Conservation (phyloP, 2,888 invertebrate species). For the Plagodis dolabraria region DNA sequence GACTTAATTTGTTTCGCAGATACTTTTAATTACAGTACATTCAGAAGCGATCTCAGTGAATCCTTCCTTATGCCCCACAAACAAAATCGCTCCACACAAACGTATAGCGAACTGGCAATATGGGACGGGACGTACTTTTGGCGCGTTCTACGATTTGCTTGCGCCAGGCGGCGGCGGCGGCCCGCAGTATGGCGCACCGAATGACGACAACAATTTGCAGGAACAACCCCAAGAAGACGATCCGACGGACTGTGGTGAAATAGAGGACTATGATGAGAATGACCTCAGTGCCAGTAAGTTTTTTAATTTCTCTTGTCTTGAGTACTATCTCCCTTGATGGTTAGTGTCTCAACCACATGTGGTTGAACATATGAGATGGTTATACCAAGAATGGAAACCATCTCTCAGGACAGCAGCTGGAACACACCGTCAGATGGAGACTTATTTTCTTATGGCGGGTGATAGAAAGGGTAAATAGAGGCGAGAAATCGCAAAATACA, state of each 20-base stretch:
- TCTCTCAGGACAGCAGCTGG: too few species aligned
- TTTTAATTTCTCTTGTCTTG: slow-evolving; percentile 5
- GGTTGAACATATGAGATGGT: too few species aligned
- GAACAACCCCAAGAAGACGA: slow-evolving; percentile 69
- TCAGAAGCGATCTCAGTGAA: slow-evolving; percentile 64
- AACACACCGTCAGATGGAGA: too few species aligned
- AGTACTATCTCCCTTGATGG: neutral
- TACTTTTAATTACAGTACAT: slow-evolving; percentile 44
- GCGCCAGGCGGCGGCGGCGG: slow-evolving; percentile 50
- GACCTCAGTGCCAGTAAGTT: slow-evolving; percentile 72
- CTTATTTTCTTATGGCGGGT: too few species aligned
- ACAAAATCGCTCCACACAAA: slow-evolving; percentile 74
- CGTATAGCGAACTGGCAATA: slow-evolving; percentile 47
- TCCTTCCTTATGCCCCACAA: slow-evolving; percentile 70
- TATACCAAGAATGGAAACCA: too few species aligned
- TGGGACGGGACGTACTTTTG: slow-evolving; percentile 61
- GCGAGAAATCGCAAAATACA: too few species aligned
- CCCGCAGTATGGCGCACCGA: slow-evolving; percentile 40
- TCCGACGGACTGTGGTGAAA: slow-evolving; percentile 72
- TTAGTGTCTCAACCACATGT: too few species aligned
- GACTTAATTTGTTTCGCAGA: slow-evolving; percentile 40
- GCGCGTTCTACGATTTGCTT: slow-evolving; percentile 62
- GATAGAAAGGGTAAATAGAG: too few species aligned
- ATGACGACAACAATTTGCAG: slow-evolving; percentile 53
- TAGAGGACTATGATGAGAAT: slow-evolving; percentile 77